Conservation (phyloP, 2,888 invertebrate species). For the Busseola fusca region DNA sequence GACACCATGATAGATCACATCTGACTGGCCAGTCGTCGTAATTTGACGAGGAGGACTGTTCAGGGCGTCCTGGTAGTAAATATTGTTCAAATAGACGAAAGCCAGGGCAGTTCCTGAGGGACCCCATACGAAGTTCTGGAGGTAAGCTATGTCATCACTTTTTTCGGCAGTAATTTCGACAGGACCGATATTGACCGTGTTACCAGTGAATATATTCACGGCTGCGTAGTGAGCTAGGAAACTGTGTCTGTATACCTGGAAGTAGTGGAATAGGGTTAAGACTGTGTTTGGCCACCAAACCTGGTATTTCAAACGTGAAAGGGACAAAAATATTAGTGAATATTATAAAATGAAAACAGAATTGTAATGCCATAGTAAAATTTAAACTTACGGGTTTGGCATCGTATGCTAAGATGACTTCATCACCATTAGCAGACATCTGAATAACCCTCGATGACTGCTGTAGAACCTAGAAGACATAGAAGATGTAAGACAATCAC, state of each 20-base stretch:
- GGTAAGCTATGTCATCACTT: conserved; percentile 76
- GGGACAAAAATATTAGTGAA: background rate
- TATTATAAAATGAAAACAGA: background rate
- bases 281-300: background rate
- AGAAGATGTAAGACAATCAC: background rate
- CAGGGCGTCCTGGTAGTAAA: conserved; percentile 91
- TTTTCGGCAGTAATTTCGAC: conserved; percentile 60
- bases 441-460: conserved; percentile 75
- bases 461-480: conserved; percentile 75
- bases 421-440: conserved; percentile 73
- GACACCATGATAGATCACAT: conserved; percentile 94
- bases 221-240: conserved; percentile 93
- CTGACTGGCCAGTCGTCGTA: conserved; percentile 90
- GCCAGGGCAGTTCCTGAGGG: conserved; percentile 92
- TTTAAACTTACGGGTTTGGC: conserved; percentile 74
- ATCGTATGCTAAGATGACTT: conserved; percentile 75
- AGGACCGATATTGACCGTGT: conserved; percentile 72
- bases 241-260: conserved; percentile 94
- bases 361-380: background rate
- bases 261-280: conserved; percentile 18
- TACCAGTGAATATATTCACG: conserved; percentile 89
- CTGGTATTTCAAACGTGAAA: background rate
- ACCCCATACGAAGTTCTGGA: conserved; percentile 93
- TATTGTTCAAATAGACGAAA: conserved; percentile 92
- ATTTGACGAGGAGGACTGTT: conserved; percentile 85